Percentiles rank a stretch among this genome's conserved stretches.
Evolutionary conservation across 1,140 invertebrate species (phyloP).

Genomic region (Medauroidea extradentata): DNA sequence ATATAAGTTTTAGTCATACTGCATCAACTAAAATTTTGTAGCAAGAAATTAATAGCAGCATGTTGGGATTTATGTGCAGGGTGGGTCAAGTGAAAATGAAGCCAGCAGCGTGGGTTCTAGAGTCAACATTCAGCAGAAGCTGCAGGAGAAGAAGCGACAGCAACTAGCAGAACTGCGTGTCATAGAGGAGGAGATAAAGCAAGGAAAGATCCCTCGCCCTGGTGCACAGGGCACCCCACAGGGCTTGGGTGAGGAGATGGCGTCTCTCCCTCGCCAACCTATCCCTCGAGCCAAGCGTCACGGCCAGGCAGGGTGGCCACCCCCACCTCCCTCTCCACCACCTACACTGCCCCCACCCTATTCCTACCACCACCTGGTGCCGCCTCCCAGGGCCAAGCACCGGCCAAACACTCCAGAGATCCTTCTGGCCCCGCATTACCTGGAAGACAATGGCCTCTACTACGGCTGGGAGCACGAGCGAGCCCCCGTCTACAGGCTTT

Average conservation of each 20-base stretch:
- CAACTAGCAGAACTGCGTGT: constrained; percentile 73
- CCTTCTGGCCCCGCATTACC: constrained; percentile 67
- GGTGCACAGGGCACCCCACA: background rate
- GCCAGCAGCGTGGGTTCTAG: constrained; percentile 66
- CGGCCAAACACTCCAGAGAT: constrained; percentile 70
- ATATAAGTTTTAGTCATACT: no score
- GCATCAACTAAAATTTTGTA: no score
- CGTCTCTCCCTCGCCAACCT: constrained; percentile 37
- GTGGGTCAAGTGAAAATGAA: constrained; percentile 65
- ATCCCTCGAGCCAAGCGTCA: constrained; percentile 48
- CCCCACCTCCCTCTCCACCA: constrained; percentile 42
- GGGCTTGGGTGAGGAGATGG: constrained; percentile 29
- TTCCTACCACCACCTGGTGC: constrained; percentile 23
- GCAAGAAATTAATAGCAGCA: no score
- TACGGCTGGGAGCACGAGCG: constrained; percentile 14
- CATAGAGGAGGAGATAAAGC: constrained; percentile 80
- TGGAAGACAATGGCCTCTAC: constrained; percentile 30
- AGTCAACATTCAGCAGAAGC: constrained; percentile 80
- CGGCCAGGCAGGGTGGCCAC: constrained; percentile 45
- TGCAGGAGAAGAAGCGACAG: constrained; percentile 84
- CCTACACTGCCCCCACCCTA: constrained; percentile 34
- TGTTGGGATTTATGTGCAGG: constrained; percentile 34
- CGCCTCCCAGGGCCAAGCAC: constrained; percentile 42
- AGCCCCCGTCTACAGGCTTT: constrained; percentile 7
- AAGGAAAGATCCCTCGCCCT: constrained; percentile 65